phyloP scores from a whole-genome alignment of 2,113 vertebrate genomes.

The Periophthalmodon schlosseri region DNA sequence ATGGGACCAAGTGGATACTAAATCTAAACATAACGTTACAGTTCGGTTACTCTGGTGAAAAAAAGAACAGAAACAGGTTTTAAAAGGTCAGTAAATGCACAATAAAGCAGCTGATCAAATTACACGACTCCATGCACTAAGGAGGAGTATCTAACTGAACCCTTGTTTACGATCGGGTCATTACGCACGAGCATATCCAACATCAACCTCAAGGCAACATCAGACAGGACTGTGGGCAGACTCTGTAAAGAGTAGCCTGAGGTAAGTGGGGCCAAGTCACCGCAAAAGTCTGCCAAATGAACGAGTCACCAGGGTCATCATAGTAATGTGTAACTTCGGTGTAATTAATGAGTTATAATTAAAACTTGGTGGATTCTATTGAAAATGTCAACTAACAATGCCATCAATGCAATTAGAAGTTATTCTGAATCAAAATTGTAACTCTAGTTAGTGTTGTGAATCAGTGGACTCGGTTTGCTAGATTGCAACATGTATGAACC shows the following conservation, averaged over 20 bases:
- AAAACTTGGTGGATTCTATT: neutral
- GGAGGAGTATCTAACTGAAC: neutral
- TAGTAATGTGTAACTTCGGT: too few relatives aligned
- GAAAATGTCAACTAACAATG: neutral
- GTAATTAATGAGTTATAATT: neutral
- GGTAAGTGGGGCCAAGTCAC: neutral
- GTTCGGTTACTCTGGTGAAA: neutral
- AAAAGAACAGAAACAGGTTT: conserved; percentile 4
- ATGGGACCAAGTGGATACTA: neutral
- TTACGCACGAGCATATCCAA: neutral
- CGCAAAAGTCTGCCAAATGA: conserved; percentile 10
- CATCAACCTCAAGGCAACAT: neutral
- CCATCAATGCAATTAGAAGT: neutral
- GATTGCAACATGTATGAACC: neutral
- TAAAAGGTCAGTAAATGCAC: conserved; percentile 26
- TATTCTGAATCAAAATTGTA: neutral
- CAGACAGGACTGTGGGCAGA: neutral
- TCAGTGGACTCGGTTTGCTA: neutral
- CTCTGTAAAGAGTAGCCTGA: conserved; percentile 13
- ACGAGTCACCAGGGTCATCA: conserved; percentile 9
- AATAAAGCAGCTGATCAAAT: conserved; percentile 41
- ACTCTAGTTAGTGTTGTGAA: neutral
- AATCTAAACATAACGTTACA: neutral
- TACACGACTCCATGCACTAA: conserved; percentile 1
- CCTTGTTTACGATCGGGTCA: neutral